Percentiles rank a stretch among this genome's conserved stretches.
phyloP scores from a whole-genome alignment of 2,888 invertebrate species.

The Meghimatium bilineatum region DNA sequence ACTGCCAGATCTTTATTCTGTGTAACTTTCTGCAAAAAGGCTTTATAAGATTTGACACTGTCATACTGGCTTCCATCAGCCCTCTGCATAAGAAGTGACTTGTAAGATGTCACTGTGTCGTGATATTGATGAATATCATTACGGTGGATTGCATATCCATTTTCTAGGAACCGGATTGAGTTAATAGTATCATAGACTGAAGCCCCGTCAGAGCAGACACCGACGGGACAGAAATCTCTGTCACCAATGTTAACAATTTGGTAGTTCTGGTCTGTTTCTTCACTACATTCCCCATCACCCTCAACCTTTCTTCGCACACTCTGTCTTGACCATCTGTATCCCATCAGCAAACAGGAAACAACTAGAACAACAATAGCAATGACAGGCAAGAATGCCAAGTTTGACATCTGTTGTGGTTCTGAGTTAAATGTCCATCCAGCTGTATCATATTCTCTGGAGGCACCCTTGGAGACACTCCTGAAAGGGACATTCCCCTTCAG shows the following conservation, averaged over 20 bases:
- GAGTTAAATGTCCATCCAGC: constrained; percentile 39
- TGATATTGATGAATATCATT: constrained; percentile 36
- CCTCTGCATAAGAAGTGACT: constrained; percentile 47
- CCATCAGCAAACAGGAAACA: constrained; percentile 43
- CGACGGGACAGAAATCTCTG: constrained; percentile 50
- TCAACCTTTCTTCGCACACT: constrained; percentile 39
- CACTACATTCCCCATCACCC: constrained; percentile 50
- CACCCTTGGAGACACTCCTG: background rate
- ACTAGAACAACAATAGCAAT: constrained; percentile 50
- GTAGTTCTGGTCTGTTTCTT: constrained; percentile 49
- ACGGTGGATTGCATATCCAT: constrained; percentile 21
- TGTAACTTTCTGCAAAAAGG: constrained; percentile 50
- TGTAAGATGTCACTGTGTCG: constrained; percentile 48
- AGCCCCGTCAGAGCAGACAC: constrained; percentile 49
- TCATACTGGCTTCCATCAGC: constrained; percentile 50
- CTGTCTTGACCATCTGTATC: constrained; percentile 50
- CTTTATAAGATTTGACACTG: constrained; percentile 53
- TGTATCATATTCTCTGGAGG: constrained; percentile 12
- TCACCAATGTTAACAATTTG: constrained; percentile 49
- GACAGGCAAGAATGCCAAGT: constrained; percentile 51
- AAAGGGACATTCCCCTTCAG: background rate
- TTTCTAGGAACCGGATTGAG: constrained; percentile 47
- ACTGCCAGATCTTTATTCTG: constrained; percentile 51
- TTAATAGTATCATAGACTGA: constrained; percentile 54
- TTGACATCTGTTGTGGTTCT: constrained; percentile 15